These are phyloP conservation scores for Poeciliopsis paucimaculata DNA, from an alignment of 2,797 vertebrate species.

Conservation along the genomic window DNA sequence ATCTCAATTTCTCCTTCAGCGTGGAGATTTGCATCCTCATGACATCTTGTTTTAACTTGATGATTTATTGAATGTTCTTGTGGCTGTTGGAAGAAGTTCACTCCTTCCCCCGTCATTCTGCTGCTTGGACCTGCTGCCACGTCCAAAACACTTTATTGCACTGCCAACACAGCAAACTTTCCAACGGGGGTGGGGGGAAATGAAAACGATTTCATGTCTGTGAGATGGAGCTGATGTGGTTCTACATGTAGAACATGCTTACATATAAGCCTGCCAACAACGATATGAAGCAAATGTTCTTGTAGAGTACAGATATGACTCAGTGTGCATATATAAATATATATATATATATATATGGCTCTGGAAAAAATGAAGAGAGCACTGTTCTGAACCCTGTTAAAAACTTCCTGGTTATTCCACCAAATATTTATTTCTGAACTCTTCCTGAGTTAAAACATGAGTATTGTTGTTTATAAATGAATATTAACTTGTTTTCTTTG, in stretches of 20 bases:
- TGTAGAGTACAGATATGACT: neutral
- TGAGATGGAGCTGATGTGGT: neutral
- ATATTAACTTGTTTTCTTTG: too few species aligned
- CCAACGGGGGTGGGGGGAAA: neutral
- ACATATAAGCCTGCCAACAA: neutral
- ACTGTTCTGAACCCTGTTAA: too few species aligned
- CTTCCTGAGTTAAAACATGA: too few species aligned
- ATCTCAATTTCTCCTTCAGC: slow-evolving; percentile 34
- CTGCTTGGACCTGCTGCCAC: slow-evolving; percentile 5
- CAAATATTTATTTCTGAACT: too few species aligned
- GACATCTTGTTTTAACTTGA: slow-evolving; percentile 26
- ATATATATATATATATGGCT: too few species aligned
- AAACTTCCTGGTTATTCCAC: too few species aligned
- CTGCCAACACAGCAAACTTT: slow-evolving; percentile 24
- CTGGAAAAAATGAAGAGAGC: too few species aligned
- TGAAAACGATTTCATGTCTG: neutral
- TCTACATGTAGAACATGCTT: neutral
- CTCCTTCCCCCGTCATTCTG: slow-evolving; percentile 32
- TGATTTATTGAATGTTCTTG: slow-evolving; percentile 28
- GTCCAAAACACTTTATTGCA: slow-evolving; percentile 19
- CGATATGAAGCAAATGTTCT: neutral
- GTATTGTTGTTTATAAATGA: too few species aligned
- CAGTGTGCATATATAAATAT: neutral
- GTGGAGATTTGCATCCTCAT: slow-evolving; percentile 35
- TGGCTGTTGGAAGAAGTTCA: slow-evolving; percentile 24